Base-by-base conservation (phyloP, 1,140 invertebrate species). In the Lordiphosa mommai region DNA sequence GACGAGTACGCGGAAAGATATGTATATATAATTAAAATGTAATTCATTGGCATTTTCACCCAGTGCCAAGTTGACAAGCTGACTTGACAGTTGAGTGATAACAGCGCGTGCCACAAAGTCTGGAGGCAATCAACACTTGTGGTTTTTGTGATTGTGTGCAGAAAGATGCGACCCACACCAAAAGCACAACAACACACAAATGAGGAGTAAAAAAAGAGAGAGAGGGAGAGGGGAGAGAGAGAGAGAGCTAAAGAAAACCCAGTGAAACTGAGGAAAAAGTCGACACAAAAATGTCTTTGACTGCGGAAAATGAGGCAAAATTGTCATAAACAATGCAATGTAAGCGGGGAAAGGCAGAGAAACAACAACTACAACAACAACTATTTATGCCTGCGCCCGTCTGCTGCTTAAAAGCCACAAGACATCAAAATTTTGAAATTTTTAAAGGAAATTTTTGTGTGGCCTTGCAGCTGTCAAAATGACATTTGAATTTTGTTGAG, bases 221-320 rank as follows among this genome's bases (percentile, higher is more conserved):
- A 29, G 12, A 33, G 12, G 4, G 3, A 20, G 8, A 29, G 9
- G 16, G 41, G 29, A n/a, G 10, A 13, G 23, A 7, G 14, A 32
- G 4, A 40, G 17, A 58, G 36, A 30, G 41, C 59, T 13, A 73
- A 48, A 72, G 72, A 84, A 82, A 82, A 82, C 72, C 43, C 49
- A 82, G 76, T 82, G 76, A 82, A 82, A 82, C 71, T 71, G 43
- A 17, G 66, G 69, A 60, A 82, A 82, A 76, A 76, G 71, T 67
- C 58, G 47, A 82, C 65, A 69, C 66, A 84, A 82, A 82, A 82
- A 76, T 82, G 77, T 84, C 71, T 82, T 57, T 55, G 76, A 71
- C 71, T 76, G 67, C 77, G 76, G 76, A 82, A 82, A 82, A 80
- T 80, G 69, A 84, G 61, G 66, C 77, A 68, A 71, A 82, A 76